These are phyloP conservation scores for Trachymyrmex septentrionalis DNA, from an alignment of 1,140 invertebrate species.

Conservation along the genomic window DNA sequence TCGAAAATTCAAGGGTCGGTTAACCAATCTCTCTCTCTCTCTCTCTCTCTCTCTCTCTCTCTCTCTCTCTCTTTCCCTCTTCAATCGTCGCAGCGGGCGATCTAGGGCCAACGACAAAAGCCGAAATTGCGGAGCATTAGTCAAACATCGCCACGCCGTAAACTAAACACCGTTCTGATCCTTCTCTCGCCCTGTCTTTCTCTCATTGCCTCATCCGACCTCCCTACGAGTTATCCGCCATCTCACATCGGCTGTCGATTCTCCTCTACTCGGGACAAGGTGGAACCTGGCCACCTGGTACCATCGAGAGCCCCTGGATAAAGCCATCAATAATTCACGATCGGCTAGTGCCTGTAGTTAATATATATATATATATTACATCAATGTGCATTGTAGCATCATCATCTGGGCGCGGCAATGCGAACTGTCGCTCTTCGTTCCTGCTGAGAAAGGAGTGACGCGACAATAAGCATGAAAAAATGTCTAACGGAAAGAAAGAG, in stretches of 20 bases:
- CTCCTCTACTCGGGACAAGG: conserved; percentile 51
- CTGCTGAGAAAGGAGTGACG: conserved; percentile 65
- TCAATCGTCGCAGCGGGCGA: conserved; percentile 70
- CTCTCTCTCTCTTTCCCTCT: conserved; percentile 23
- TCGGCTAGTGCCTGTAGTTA: conserved; percentile 71
- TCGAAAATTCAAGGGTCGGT: conserved; percentile 69
- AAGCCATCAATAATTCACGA: conserved; percentile 82
- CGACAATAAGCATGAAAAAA: conserved; percentile 54
- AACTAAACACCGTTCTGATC: conserved; percentile 67
- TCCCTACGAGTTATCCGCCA: conserved; percentile 17
- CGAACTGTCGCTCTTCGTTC: conserved; percentile 62
- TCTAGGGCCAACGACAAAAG: conserved; percentile 67
- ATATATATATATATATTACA: conserved; percentile 45
- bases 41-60: conserved; percentile 16
- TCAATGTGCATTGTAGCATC: conserved; percentile 65
- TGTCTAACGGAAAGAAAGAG: conserved; percentile 34
- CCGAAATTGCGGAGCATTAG: conserved; percentile 78
- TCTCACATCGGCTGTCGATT: conserved; percentile 61
- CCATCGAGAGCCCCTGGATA: conserved; percentile 75
- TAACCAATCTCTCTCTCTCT: conserved; percentile 65
- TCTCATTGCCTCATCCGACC: not conserved
- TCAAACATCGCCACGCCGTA: conserved; percentile 80
- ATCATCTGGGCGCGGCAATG: conserved; percentile 75
- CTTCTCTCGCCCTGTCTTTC: conserved; percentile 9
- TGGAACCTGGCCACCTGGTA: conserved; percentile 78